Evolutionary conservation across 2,888 invertebrate genomes (phyloP).

Genomic region (Epirrhoe alternata): DNA sequence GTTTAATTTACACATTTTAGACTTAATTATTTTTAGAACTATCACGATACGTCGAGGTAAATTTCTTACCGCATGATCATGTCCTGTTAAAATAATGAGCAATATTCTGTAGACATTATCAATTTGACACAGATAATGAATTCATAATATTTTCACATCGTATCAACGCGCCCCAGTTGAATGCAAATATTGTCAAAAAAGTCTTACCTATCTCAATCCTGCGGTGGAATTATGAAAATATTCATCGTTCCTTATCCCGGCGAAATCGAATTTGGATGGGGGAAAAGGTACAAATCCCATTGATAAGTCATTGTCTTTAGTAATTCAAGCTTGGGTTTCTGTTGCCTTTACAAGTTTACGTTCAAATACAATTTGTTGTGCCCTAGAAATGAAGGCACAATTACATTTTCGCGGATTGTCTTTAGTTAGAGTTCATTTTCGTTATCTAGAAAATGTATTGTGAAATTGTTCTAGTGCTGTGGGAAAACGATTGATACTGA

Average conservation of each 20-base stretch:
- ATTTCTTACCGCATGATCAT: no score
- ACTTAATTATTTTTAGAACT: no score
- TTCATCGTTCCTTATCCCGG: constrained; percentile 45
- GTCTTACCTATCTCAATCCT: constrained; percentile 35
- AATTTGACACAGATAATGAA: constrained; percentile 10
- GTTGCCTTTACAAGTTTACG: neutral
- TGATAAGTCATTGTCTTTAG: constrained; percentile 23
- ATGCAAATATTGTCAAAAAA: constrained; percentile 30
- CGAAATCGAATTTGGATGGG: constrained; percentile 48
- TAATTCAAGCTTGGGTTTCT: constrained; percentile 7
- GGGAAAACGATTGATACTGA: no score
- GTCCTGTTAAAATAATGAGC: no score
- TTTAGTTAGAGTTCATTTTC: neutral
- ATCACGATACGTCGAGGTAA: no score
- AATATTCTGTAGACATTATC: neutral
- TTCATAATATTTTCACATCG: constrained; percentile 21
- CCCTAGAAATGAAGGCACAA: neutral
- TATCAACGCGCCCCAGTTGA: constrained; percentile 14
- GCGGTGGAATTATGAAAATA: constrained; percentile 48
- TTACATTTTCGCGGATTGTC: neutral
- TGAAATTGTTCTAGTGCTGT: no score
- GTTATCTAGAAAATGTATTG: neutral
- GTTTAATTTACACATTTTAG: no score
- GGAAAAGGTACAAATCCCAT: constrained; percentile 41
- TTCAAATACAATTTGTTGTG: neutral